phyloP scores from a whole-genome alignment of 2,113 vertebrate species.

The Lamprotornis superbus region DNA sequence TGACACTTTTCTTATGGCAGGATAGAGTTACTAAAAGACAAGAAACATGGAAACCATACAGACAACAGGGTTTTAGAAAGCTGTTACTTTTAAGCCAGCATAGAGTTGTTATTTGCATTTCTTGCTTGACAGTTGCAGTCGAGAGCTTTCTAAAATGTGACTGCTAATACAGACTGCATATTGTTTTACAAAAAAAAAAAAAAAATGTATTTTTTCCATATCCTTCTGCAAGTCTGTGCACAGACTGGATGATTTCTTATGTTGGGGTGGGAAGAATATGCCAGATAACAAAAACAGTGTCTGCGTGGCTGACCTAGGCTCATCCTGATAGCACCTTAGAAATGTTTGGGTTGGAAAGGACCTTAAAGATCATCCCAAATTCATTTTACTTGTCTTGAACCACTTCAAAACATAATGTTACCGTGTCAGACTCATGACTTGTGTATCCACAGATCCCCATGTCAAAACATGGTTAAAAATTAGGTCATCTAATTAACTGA shows the following conservation, averaged over 20 bases:
- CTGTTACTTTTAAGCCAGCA: background rate
- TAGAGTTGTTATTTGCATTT: background rate
- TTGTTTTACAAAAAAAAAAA: background rate
- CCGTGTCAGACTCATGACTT: background rate
- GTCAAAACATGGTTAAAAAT: background rate
- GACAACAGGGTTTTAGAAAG: constrained; percentile 6
- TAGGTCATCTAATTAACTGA: background rate
- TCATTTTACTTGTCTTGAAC: background rate
- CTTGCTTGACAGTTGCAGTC: constrained; percentile 23
- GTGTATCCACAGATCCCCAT: background rate
- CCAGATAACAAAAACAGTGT: background rate
- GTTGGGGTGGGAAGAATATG: background rate
- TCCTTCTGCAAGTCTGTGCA: background rate
- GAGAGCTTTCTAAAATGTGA: background rate
- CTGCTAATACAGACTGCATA: background rate
- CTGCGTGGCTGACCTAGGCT: background rate
- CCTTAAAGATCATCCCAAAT: background rate
- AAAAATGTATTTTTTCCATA: background rate
- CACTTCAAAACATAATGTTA: background rate
- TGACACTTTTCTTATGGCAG: constrained; percentile 7
- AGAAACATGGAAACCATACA: background rate
- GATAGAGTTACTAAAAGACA: constrained; percentile 19
- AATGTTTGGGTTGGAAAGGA: background rate
- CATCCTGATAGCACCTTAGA: background rate
- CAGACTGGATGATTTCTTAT: background rate